Base-by-base conservation (phyloP, 2,797 vertebrate genomes). In the Bufotes viridis region DNA sequence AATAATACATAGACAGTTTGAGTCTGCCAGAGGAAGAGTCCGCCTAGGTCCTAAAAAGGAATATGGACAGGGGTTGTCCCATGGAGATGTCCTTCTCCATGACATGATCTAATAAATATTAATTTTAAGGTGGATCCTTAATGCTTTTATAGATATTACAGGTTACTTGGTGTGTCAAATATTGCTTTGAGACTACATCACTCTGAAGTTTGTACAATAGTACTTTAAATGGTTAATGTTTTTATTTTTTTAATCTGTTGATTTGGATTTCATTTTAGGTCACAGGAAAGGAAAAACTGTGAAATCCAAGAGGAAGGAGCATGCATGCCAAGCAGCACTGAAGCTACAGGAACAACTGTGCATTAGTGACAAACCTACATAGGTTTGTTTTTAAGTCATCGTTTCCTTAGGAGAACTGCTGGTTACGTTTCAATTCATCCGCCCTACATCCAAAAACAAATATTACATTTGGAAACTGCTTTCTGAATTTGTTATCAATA, bases 321-420 rank as follows among this genome's bases (percentile, higher is more conserved):
- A 34, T 55, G 78, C 58, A 78, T 80, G 85, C 61, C 69, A 75
- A 86, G 22, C 61, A 78, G 42, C 29, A 78, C 57, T 69, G 55
- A 24, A 78, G 53, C 67, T 29, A 82, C 70, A 82, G 78, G 53
- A 86, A 85, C 84, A 15, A 42, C 51, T 70, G 20, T 86, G 15
- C 51, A 34, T 42, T 57, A 65, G 84, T 70, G 61, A 60, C 60
- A 78, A 69, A 70, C 84, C 84, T 86, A 58, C 53, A 60, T n/a
- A 7, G 60, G 53, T 67, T 88, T 89, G 84, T 69, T 82, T 78
- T 13, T 26, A 61, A 75, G 49, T 63, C 69, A 78, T 13, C 49
- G 53, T 86, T 89, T 78, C 84, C 61, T 89, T 78, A 82, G 84
- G 87, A 82, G 69, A 49, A 76, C 67, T 81, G 87, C 58, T 61